phyloP scores from a whole-genome alignment of 53 echinoderm and acorn worm genomes.

The Apostichopus leukothele region DNA sequence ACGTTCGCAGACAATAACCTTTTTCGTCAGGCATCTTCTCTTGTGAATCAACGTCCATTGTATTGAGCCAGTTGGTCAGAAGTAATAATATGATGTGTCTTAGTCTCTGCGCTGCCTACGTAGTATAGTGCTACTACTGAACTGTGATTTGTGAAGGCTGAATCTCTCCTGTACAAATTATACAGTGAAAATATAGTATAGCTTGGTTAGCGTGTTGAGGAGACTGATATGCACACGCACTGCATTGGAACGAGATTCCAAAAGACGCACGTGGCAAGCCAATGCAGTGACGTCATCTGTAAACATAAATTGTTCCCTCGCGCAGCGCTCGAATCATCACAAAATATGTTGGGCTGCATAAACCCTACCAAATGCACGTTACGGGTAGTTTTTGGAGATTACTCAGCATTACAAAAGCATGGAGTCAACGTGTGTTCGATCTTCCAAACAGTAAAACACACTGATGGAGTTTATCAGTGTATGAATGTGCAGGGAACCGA shows the following conservation, averaged over 20 bases:
- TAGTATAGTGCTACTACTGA: neutral
- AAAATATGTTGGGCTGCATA: too few species aligned
- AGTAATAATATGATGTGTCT: neutral
- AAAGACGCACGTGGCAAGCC: constrained; percentile 42
- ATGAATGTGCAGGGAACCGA: too few species aligned
- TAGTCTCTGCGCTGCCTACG: neutral
- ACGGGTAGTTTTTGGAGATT: too few species aligned
- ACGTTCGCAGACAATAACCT: neutral
- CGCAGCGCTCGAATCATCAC: neutral
- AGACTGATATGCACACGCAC: neutral
- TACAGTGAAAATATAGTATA: too few species aligned
- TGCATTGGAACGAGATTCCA: constrained; percentile 14
- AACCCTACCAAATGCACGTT: too few species aligned
- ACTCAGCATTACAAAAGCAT: too few species aligned
- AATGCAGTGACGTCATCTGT: constrained; percentile 37
- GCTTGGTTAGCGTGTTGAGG: too few species aligned
- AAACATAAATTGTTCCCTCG: neutral
- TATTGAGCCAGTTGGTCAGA: too few species aligned
- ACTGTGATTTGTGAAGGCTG: neutral
- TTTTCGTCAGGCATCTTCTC: constrained; percentile 1
- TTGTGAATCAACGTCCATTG: neutral
- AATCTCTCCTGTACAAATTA: neutral
- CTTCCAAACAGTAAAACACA: too few species aligned
- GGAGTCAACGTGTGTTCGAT: too few species aligned
- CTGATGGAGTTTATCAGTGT: too few species aligned